Percentiles rank a stretch among this genome's conserved stretches.
Evolutionary conservation across 92 coral and sea anemone species (phyloP).

Genomic region (Parazoanthus darwini): DNA sequence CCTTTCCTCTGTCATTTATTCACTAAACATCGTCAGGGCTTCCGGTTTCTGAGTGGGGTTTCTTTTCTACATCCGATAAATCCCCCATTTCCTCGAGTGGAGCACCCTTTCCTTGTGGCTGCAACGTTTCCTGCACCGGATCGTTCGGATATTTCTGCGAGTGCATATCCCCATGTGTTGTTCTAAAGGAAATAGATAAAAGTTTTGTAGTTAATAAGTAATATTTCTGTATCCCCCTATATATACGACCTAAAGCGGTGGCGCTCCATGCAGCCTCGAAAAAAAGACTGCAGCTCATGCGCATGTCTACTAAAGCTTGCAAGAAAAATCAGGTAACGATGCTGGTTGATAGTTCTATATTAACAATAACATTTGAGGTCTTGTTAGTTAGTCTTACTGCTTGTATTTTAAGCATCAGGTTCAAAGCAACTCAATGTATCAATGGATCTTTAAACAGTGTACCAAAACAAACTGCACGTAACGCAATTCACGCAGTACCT

Average conservation of each 20-base stretch:
- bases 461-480: background rate
- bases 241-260: no score
- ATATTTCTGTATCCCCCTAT: background rate
- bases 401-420: background rate
- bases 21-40: background rate
- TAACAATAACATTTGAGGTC: no score
- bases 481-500: background rate
- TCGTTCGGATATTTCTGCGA: background rate
- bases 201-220: no score
- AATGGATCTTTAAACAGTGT: background rate
- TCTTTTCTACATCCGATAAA: conserved; percentile 3
- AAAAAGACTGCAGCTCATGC: no score
- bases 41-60: conserved; percentile 18
- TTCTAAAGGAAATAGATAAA: background rate
- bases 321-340: no score
- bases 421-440: no score
- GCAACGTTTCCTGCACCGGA: background rate
- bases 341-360: no score
- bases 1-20: background rate
- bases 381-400: background rate
- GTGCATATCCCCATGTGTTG: background rate
- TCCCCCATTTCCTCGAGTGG: conserved; percentile 9
- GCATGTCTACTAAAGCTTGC: no score
- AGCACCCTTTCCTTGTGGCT: background rate
- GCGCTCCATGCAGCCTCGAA: background rate